Conservation (phyloP, 2,113 vertebrate genomes). For the Picathartes gymnocephalus region DNA sequence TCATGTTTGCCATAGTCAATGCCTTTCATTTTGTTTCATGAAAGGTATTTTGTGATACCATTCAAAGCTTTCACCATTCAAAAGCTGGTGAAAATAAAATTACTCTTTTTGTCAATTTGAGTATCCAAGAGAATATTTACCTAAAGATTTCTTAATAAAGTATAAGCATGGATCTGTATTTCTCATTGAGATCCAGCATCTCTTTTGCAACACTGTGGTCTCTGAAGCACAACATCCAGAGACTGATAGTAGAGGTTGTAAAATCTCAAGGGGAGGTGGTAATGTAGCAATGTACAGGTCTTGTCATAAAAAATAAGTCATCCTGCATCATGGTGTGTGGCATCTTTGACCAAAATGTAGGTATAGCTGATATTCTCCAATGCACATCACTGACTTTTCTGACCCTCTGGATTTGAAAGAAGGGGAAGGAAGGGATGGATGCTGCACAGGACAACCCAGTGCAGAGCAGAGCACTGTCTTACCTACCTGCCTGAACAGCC, state of each 20-base stretch:
- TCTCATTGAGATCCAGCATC: not conserved
- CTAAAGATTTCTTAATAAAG: not conserved
- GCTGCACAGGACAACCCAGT: not conserved
- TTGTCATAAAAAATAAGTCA: not conserved
- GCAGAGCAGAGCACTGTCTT: not conserved
- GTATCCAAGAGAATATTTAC: not conserved
- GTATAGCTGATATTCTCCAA: not conserved
- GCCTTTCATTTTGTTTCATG: not conserved
- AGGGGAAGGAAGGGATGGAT: not conserved
- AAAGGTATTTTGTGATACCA: not conserved
- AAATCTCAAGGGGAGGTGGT: not conserved
- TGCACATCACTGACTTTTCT: not conserved
- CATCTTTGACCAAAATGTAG: not conserved
- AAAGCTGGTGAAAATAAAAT: not conserved
- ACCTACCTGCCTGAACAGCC: not conserved
- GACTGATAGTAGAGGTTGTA: not conserved
- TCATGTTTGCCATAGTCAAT: not conserved
- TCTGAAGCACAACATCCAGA: not conserved
- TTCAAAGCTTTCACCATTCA: not conserved
- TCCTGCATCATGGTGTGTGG: accelerated
- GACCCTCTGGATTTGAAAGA: not conserved
- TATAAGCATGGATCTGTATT: accelerated
- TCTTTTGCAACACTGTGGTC: not conserved
- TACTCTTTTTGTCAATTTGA: not conserved
- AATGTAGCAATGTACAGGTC: accelerated